These are phyloP conservation scores for Nycteola revayana DNA, from an alignment of 2,888 invertebrate species.

Conservation along the genomic window DNA sequence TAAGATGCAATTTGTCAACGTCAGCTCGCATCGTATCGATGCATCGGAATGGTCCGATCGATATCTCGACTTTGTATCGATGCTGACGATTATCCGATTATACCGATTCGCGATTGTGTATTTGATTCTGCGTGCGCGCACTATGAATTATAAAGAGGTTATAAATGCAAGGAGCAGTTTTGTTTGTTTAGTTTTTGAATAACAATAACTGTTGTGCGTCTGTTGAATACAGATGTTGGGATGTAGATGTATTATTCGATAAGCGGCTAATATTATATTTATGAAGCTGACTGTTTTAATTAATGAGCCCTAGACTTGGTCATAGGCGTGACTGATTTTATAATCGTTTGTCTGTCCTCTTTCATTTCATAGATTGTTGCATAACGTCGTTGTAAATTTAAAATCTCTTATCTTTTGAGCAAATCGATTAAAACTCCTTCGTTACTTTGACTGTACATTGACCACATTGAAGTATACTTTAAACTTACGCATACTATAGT, in stretches of 20 bases:
- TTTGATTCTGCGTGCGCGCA: slow-evolving; percentile 43
- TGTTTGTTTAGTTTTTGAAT: slow-evolving; percentile 62
- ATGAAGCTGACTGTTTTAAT: slow-evolving; percentile 7
- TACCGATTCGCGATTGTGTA: slow-evolving; percentile 51
- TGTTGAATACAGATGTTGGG: slow-evolving; percentile 49
- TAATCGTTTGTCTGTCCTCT: too few species aligned
- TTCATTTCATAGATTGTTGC: too few species aligned
- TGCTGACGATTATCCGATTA: slow-evolving; percentile 63
- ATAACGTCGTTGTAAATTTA: too few species aligned
- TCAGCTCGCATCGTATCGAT: slow-evolving; percentile 64
- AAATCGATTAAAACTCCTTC: too few species aligned
- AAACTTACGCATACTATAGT: too few species aligned
- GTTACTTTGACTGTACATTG: too few species aligned
- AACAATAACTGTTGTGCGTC: slow-evolving; percentile 47
- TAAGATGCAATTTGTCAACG: slow-evolving; percentile 73
- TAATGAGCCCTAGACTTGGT: neutral
- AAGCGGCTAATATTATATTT: slow-evolving; percentile 7
- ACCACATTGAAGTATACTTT: too few species aligned
- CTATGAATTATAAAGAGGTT: slow-evolving; percentile 48
- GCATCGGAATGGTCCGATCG: slow-evolving; percentile 65
- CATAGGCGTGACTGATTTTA: neutral
- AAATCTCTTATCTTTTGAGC: too few species aligned
- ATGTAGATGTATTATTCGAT: slow-evolving; percentile 13
- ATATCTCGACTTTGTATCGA: slow-evolving; percentile 67
- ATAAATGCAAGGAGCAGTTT: slow-evolving; percentile 53